Evolutionary conservation across 2,888 invertebrate species (phyloP).

Genomic region (Dichetophora obliterata): DNA sequence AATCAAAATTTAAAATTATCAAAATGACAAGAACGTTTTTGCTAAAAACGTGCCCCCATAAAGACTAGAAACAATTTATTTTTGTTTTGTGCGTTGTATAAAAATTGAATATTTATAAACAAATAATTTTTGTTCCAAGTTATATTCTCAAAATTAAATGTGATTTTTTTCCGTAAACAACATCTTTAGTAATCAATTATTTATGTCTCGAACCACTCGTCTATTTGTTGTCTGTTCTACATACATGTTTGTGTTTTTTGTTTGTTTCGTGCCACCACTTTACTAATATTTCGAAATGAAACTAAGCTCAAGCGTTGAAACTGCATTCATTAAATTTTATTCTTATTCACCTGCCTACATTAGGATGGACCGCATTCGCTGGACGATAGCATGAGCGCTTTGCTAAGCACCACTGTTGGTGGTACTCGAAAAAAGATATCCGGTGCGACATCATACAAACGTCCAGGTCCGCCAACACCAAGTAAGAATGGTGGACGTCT

Average conservation of each 20-base stretch:
- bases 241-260: conserved; percentile 17
- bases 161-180: not conserved
- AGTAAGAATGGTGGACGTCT: conserved; percentile 84
- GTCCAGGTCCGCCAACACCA: conserved; percentile 88
- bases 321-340: conserved; percentile 28
- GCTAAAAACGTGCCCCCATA: not conserved
- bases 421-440: conserved; percentile 71
- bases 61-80: not conserved
- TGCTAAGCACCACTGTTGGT: conserved; percentile 64
- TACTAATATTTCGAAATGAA: not conserved
- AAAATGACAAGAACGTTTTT: not conserved
- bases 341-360: not conserved
- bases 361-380: conserved; percentile 62
- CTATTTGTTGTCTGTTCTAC: conserved; percentile 12
- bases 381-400: conserved; percentile 67
- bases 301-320: conserved; percentile 7
- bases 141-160: not conserved
- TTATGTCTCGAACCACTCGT: not conserved
- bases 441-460: conserved; percentile 82
- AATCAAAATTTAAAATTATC: not conserved
- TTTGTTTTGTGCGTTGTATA: conserved; percentile 8
- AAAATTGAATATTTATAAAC: conserved; percentile 10
- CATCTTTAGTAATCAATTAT: not conserved
- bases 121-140: conserved; percentile 13
- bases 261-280: not conserved